Evolutionary conservation across 2,797 vertebrate genomes (phyloP), one percentile per base, ranked within the genome.

Genomic region (Gadopsis bispinosus): DNA sequence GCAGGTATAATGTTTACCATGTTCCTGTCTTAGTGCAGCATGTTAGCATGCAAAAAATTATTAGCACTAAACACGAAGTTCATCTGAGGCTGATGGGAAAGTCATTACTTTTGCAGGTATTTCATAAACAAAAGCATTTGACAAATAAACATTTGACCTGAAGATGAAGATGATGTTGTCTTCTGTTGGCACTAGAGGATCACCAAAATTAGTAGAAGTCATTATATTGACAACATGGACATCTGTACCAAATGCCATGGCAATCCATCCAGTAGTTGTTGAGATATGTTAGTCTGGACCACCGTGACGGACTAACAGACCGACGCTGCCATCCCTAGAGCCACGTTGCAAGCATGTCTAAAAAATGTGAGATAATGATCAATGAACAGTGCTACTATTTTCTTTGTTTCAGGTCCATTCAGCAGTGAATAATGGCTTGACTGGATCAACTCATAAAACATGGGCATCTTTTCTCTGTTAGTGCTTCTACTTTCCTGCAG

Each of bases 401-500:
- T 56, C 75, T 37, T 65, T 62, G 37, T 84, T 84, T 58, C 39
- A 88, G 91, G 78, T 79, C 66, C 22, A 4, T 76, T 75, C 59
- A 71, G 60, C 41, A 4, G 10, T 51, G 26, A 74, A 82, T 61
- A 58, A 91, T 90, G 90, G 61, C 86, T 33, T 88, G 73, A 90
- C 72, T 67, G 67, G 48, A 86, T 26, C 55, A 19, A 56, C 59
- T 56, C 41, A 54, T 61, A 45, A 73, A 92, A 69, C 54, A 94
- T 94, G 92, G 63, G 68, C 60, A 20, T 66, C 68, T 54, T 84
- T 50, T 39, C 65, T 63, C 69, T 89, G 58, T 68, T 89, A 17
- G 10, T 88, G 41, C 64, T 92, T 2, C 79, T 92, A 0, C 83
- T 94, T 22, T 86, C 85, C n/a, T 83, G 54, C 81, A 45, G 45